phyloP scores from a whole-genome alignment of 1,140 invertebrate genomes.

The Saccostrea echinata region DNA sequence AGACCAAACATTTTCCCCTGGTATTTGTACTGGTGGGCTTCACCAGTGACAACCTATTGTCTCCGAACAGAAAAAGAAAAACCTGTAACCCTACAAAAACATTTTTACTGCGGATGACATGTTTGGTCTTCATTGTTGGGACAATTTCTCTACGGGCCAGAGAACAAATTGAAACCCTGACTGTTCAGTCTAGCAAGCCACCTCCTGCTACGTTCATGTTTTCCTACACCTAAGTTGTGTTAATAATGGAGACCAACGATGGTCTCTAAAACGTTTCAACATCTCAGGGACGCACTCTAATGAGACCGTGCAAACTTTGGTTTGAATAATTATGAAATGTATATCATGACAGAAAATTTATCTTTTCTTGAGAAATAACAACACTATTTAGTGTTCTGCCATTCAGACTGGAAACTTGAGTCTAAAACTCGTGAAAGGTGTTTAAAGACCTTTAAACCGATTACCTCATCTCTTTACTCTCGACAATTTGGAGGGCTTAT shows the following conservation, averaged over 20 bases:
- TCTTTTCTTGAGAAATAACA: slow-evolving; percentile 29
- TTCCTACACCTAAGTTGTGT: background rate
- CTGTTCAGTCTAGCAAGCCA: background rate
- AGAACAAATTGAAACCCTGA: background rate
- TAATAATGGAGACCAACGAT: background rate
- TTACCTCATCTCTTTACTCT: background rate
- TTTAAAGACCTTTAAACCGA: slow-evolving; percentile 37
- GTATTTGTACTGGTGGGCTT: slow-evolving; percentile 3
- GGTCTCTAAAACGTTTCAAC: background rate
- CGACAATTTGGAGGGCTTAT: background rate
- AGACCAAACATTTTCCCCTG: background rate
- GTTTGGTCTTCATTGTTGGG: slow-evolving; percentile 1
- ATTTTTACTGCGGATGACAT: slow-evolving; percentile 16
- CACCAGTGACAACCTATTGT: slow-evolving; percentile 12
- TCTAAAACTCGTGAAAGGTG: slow-evolving; percentile 13
- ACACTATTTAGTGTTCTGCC: background rate
- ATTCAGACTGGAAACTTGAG: slow-evolving; percentile 1
- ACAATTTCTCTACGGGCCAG: background rate
- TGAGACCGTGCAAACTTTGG: slow-evolving; percentile 14
- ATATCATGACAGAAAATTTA: background rate
- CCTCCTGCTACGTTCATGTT: background rate
- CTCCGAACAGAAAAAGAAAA: background rate
- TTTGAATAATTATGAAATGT: slow-evolving; percentile 33
- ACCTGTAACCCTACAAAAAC: background rate
- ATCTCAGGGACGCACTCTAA: background rate